Evolutionary conservation across 2,888 invertebrate species (phyloP), one percentile per base, ranked within the genome.

Genomic region (Tipula confusa): DNA sequence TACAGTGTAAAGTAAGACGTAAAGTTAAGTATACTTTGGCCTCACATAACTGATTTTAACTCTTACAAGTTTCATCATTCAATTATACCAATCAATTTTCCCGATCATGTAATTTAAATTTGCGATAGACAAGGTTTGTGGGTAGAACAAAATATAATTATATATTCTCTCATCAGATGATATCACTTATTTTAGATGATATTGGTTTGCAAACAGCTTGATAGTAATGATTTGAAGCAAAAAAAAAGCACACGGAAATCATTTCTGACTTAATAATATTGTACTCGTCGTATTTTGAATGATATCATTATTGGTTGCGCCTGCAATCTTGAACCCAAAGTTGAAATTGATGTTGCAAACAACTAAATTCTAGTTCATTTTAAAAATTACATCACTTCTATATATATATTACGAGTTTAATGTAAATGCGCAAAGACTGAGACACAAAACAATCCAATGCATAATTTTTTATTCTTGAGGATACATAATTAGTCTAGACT

Each of bases 401-500:
- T 7, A 3, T 43, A 43, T 5, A n/a, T 36, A 36, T 36, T 6
- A n/a, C n/a, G n/a, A n/a, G n/a, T n/a, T n/a, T n/a, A n/a, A 9
- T 36, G 36, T 15, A 43, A n/a, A n/a, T 15, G 15, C 11, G 15
- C 15, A 43, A 15, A 43, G 15, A 24, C 64, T 6, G n/a, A 43
- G 1, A 64, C 24, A 64, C 2, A 64, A 18, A 18, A 18, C 18
- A 64, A 64, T 24, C 64, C 11, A 64, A 64, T 24, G 24, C 64
- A 24, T 24, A 64, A 64, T 7, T 24, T 64, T 9, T 64, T 64
- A 64, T n/a, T n/a, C n/a, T n/a, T n/a, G n/a, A n/a, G n/a, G n/a
- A n/a, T n/a, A 64, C 64, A 64, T 64, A 64, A 64, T 64, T 64
- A 64, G 64, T 64, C 64, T 64, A 64, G 64, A 64, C 64, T 64